Evolutionary conservation across 1,140 invertebrate genomes (phyloP).

Genomic region (Neodiprion pinetum): DNA sequence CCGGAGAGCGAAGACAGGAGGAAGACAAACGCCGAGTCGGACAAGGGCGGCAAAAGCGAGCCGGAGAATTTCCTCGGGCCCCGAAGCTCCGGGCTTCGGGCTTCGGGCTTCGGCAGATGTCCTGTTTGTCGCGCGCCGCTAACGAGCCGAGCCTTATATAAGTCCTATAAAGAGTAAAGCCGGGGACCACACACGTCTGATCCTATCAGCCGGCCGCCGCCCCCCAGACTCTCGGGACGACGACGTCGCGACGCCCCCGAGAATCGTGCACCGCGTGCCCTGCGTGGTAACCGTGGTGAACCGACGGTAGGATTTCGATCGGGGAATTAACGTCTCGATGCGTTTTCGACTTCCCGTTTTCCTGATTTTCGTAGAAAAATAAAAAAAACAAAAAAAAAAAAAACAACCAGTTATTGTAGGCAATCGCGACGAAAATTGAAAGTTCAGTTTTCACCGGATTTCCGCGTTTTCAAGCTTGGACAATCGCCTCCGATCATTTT

Average conservation of each 20-base stretch:
- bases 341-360: no score
- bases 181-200: slow-evolving; percentile 61
- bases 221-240: slow-evolving; percentile 33
- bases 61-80: slow-evolving; percentile 15
- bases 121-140: slow-evolving; percentile 52
- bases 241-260: slow-evolving; percentile 28
- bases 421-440: no score
- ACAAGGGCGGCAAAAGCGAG: no score
- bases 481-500: no score
- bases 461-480: no score
- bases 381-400: no score
- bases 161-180: slow-evolving; percentile 61
- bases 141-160: slow-evolving; percentile 62
- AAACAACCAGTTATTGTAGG: no score
- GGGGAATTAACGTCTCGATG: background rate
- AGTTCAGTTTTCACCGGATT: no score
- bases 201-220: slow-evolving; percentile 54
- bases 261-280: slow-evolving; percentile 13
- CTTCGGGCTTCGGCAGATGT: slow-evolving; percentile 11
- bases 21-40: slow-evolving; percentile 25
- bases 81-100: background rate
- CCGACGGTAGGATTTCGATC: background rate
- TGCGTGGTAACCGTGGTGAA: background rate
- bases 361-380: no score
- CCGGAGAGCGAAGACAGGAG: slow-evolving; percentile 18